These are phyloP conservation scores for Corythornis madagascariensis DNA, from an alignment of 2,113 vertebrate genomes.

Conservation along the genomic window DNA sequence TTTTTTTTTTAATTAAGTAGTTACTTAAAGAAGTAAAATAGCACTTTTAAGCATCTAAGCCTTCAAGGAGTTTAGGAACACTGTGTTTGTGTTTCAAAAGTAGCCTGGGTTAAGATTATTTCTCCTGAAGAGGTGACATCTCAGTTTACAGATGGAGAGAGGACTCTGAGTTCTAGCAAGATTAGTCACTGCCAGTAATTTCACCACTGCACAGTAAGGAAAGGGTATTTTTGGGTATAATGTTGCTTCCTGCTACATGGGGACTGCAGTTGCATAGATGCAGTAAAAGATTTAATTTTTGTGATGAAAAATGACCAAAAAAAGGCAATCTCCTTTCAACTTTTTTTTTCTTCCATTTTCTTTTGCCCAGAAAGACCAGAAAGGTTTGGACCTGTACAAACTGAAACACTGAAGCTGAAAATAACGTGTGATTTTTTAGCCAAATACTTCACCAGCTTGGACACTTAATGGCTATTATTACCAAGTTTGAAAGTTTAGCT, in stretches of 20 bases:
- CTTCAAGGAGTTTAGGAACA: neutral
- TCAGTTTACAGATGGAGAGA: neutral
- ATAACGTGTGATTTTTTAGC: neutral
- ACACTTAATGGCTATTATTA: neutral
- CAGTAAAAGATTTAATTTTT: neutral
- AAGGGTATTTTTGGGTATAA: neutral
- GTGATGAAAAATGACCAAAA: neutral
- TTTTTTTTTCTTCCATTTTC: neutral
- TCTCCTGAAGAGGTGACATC: neutral
- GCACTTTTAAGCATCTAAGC: neutral
- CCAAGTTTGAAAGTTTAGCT: neutral
- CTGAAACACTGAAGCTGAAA: neutral
- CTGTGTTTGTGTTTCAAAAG: neutral
- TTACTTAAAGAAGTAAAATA: neutral
- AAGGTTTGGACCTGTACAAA: neutral
- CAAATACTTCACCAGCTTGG: conserved; percentile 8
- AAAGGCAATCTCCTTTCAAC: neutral
- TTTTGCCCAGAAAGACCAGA: neutral
- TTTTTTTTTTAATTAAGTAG: neutral
- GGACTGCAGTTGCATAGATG: neutral
- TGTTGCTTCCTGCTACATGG: neutral
- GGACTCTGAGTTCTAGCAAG: neutral
- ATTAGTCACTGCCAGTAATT: conserved; percentile 22
- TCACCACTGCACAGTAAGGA: neutral
- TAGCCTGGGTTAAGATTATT: conserved; percentile 1